Conservation (phyloP, 2,888 invertebrate species). For the Acanthococcus lagerstroemiae region DNA sequence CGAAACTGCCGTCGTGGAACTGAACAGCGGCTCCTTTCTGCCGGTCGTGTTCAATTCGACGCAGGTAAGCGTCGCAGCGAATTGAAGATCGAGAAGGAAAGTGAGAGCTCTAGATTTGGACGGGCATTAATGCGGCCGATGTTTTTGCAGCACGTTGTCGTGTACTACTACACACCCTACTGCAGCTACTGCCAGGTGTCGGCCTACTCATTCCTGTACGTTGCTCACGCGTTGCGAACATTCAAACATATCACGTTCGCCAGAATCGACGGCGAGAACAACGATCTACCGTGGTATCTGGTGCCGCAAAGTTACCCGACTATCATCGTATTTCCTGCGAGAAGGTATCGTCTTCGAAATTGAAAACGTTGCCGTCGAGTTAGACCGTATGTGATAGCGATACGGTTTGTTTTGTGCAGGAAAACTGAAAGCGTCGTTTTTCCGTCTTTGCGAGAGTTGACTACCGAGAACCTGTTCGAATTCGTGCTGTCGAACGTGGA, state of each 20-base stretch:
- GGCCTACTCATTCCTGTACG: constrained; percentile 56
- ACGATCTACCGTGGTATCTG: constrained; percentile 80
- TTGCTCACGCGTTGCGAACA: constrained; percentile 52
- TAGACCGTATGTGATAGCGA: neutral
- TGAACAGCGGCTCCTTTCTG: constrained; percentile 15
- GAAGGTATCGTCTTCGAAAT: constrained; percentile 45
- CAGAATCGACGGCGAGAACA: constrained; percentile 67
- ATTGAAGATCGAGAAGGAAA: neutral
- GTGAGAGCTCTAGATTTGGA: neutral
- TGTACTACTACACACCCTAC: constrained; percentile 66
- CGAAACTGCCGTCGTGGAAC: constrained; percentile 6
- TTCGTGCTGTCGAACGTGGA: constrained; percentile 56
- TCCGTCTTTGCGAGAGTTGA: constrained; percentile 52
- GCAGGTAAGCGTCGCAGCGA: neutral
- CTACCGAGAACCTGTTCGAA: constrained; percentile 56
- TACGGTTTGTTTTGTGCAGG: constrained; percentile 42
- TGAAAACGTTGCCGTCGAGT: neutral
- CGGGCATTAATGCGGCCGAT: neutral
- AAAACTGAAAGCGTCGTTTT: constrained; percentile 62
- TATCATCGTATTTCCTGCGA: constrained; percentile 65
- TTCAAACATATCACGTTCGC: constrained; percentile 49
- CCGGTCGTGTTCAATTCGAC: constrained; percentile 12
- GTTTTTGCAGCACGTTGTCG: constrained; percentile 53
- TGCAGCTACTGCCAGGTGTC: constrained; percentile 65
- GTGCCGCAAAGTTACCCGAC: constrained; percentile 69